Percentiles rank a stretch among this genome's conserved stretches.
Conservation (phyloP, 2,888 invertebrate species). For the Morpho achilles region DNA sequence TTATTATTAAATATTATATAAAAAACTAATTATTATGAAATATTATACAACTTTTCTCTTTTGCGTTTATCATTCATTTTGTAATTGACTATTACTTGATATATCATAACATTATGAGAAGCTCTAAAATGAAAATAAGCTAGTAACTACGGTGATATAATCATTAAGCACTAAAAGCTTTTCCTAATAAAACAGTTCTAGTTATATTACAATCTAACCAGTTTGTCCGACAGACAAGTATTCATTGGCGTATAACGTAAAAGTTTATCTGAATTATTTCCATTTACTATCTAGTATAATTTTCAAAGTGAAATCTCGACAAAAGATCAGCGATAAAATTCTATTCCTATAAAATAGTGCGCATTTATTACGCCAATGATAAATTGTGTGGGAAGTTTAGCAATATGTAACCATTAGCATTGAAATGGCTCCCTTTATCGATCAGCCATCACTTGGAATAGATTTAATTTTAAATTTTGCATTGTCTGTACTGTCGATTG, state of each 20-base stretch:
- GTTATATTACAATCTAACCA: slow-evolving; percentile 1
- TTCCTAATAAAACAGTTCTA: background rate
- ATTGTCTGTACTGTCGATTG: slow-evolving; percentile 46
- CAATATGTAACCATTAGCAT: slow-evolving; percentile 43
- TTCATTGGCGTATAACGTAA: slow-evolving; percentile 12
- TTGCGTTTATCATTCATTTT: no score
- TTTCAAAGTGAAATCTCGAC: slow-evolving; percentile 1
- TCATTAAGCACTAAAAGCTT: no score
- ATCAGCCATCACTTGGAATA: slow-evolving; percentile 38
- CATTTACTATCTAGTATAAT: slow-evolving; percentile 3
- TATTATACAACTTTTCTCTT: no score
- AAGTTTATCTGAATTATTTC: slow-evolving; percentile 12
- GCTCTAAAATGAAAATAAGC: no score
- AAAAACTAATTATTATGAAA: no score
- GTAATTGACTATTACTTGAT: background rate
- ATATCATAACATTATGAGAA: background rate
- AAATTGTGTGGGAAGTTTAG: slow-evolving; percentile 28
- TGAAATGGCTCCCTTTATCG: slow-evolving; percentile 45
- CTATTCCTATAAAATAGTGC: slow-evolving; percentile 9
- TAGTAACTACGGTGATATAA: no score
- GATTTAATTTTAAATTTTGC: slow-evolving; percentile 47
- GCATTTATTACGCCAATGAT: slow-evolving; percentile 20
- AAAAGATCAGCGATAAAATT: slow-evolving; percentile 10
- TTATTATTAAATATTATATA: no score
- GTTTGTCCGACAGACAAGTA: background rate